Base-by-base conservation (phyloP, 2,888 invertebrate species). In the Pilophorus perplexus region DNA sequence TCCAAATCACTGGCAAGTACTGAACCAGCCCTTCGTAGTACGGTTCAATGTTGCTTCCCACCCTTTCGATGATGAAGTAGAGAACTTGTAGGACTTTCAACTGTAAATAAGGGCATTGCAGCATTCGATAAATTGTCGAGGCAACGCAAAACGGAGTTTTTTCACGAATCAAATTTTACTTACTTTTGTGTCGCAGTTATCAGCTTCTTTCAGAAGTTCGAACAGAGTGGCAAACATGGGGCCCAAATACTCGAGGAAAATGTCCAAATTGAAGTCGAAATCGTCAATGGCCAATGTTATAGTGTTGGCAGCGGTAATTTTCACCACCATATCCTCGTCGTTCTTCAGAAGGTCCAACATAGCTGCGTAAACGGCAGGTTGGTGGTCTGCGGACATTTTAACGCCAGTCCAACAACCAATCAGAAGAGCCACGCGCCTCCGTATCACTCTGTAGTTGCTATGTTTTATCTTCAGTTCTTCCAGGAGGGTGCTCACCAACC, bases 161-260 rank as follows among this genome's bases (percentile, higher is more conserved):
- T n/a, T n/a, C n/a, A n/a, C n/a, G n/a, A n/a, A n/a, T n/a, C n/a
- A n/a, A n/a, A n/a, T n/a, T n/a, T n/a, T n/a, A 33, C 48, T 70
- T 78, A 87, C 87, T 80, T 95, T 96, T 1, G 93, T 93, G 77
- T 96, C 95, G 79, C 93, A 93, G 79, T 94, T 93, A 71, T 85
- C 84, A 0, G 90, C 89, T 76, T 93, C 91, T 76, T 91, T 90
- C 73, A 97, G 79, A 71, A 97, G 81, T 67, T 84, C 82, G 78
- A 93, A 94, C 10, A 95, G 81, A 62, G 89, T 82, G 66, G 86
- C 83, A 74, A 94, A 92, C 46, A 71, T 66, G 23, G 87, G 82
- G 67, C 90, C 87, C 69, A 93, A 82, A 77, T 85, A 94, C 18
- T 91, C 90, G 69, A 87, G 81, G 77, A 96, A 95, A 75, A 90